Percentiles rank a stretch among this genome's conserved stretches.
phyloP scores from a whole-genome alignment of 64 coral and sea anemone genomes.

The Montipora cactus region DNA sequence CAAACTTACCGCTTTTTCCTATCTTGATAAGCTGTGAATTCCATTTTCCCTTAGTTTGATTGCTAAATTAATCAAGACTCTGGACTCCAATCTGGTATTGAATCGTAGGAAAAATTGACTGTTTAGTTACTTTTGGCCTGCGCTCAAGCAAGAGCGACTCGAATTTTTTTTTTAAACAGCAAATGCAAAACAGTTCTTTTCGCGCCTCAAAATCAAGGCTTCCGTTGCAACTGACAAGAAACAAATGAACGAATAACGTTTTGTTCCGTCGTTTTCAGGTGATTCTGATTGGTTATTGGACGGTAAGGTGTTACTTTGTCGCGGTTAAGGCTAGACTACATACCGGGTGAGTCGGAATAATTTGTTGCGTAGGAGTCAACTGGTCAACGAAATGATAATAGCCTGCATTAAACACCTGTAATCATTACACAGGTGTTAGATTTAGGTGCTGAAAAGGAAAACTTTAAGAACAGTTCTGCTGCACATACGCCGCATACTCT shows the following conservation, averaged over 20 bases:
- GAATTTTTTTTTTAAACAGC: neutral
- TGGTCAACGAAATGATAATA: neutral
- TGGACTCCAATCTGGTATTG: neutral
- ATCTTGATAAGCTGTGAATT: neutral
- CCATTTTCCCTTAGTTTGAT: neutral
- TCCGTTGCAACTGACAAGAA: neutral
- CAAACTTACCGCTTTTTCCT: constrained; percentile 16
- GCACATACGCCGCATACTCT: too few species aligned
- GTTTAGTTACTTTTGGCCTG: neutral
- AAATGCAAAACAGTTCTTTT: neutral
- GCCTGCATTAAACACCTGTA: neutral
- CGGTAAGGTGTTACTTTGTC: neutral
- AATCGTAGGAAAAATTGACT: neutral
- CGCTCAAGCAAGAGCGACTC: neutral
- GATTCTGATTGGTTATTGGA: neutral
- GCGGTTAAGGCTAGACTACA: neutral
- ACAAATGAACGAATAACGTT: neutral
- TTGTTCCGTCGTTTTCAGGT: neutral
- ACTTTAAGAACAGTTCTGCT: too few species aligned
- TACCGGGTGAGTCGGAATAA: neutral
- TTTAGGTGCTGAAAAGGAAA: too few species aligned
- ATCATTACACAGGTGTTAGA: neutral
- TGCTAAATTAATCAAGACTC: neutral
- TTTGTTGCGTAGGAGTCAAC: neutral
- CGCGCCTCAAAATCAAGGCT: neutral